These are phyloP conservation scores for Pogonognathellus flavescens DNA, from an alignment of 1,140 invertebrate species.

Conservation along the genomic window DNA sequence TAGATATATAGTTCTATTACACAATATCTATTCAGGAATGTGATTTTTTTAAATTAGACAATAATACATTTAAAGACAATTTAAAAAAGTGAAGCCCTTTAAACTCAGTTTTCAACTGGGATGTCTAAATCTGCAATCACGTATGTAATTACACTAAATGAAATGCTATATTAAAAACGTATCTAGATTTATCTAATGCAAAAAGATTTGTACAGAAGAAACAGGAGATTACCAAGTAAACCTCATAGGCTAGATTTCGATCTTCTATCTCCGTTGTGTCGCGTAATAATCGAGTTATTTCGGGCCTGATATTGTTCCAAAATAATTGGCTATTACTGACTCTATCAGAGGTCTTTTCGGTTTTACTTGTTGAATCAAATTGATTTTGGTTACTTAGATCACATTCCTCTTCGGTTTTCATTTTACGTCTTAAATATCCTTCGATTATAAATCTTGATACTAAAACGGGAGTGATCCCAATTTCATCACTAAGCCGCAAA, in stretches of 20 bases:
- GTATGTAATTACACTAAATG: no score
- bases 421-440: conserved; percentile 70
- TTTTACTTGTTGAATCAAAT: conserved; percentile 4
- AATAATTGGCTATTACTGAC: neutral
- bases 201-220: no score
- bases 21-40: no score
- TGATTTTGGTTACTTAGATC: conserved; percentile 41
- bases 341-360: neutral
- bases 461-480: conserved; percentile 76
- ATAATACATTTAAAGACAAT: no score
- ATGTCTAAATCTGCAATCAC: no score
- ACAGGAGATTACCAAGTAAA: conserved; percentile 81
- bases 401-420: conserved; percentile 27
- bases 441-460: conserved; percentile 79
- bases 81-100: no score
- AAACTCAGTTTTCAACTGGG: no score
- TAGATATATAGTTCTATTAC: no score
- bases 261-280: conserved; percentile 81
- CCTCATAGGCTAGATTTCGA: conserved; percentile 80
- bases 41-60: no score
- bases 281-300: conserved; percentile 77
- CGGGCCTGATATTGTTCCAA: conserved; percentile 59
- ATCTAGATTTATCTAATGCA: no score
- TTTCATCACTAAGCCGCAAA: conserved; percentile 73
- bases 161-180: no score